These are phyloP conservation scores for Drosophila niveifrons DNA, from an alignment of 2,888 invertebrate genomes.

Conservation along the genomic window DNA sequence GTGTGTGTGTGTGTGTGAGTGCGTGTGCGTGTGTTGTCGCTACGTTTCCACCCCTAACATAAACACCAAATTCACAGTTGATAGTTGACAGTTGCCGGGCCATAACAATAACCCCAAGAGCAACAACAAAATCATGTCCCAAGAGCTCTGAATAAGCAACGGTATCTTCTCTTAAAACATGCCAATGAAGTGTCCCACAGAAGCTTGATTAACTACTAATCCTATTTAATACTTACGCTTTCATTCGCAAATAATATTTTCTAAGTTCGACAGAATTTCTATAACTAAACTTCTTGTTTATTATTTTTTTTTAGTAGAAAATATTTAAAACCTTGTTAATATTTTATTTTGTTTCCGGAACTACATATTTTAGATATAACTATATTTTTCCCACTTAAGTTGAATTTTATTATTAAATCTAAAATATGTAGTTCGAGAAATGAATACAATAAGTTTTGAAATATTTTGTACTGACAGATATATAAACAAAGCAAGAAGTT, in stretches of 20 bases:
- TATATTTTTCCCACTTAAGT: too few species aligned
- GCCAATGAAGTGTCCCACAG: neutral
- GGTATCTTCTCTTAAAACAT: neutral
- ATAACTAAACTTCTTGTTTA: too few species aligned
- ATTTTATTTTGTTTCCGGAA: too few species aligned
- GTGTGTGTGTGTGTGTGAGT: constrained; percentile 8
- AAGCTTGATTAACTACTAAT: constrained; percentile 1
- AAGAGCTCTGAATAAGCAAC: neutral
- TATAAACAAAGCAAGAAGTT: too few species aligned
- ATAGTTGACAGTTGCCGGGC: constrained; percentile 43
- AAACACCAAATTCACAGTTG: constrained; percentile 48
- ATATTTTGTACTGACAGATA: too few species aligned
- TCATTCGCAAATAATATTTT: neutral
- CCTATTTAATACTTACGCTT: neutral
- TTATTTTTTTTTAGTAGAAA: too few species aligned
- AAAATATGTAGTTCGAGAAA: too few species aligned
- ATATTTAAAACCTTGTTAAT: too few species aligned
- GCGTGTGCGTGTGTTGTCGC: constrained; percentile 26
- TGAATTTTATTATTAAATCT: too few species aligned
- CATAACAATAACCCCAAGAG: constrained; percentile 13
- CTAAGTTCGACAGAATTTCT: too few species aligned
- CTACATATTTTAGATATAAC: too few species aligned
- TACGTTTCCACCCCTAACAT: constrained; percentile 67
- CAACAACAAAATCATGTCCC: neutral
- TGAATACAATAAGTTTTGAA: too few species aligned